Conservation (phyloP, 2,888 invertebrate species). For the Drosophila atripex region DNA sequence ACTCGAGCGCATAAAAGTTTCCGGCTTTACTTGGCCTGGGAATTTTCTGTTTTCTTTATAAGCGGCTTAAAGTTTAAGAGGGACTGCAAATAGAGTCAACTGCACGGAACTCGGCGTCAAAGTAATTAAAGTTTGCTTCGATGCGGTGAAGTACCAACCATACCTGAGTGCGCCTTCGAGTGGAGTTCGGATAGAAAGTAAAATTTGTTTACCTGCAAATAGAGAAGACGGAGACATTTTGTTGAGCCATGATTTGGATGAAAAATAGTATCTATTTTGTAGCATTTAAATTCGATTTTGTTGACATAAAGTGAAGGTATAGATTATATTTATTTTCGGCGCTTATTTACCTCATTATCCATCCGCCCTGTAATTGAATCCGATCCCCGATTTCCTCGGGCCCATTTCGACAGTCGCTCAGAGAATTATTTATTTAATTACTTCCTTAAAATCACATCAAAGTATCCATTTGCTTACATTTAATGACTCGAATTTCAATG, state of each 20-base stretch:
- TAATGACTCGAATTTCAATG: neutral
- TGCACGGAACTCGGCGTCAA: conserved; percentile 60
- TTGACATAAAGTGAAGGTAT: neutral
- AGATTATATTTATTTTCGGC: neutral
- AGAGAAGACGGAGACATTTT: conserved; percentile 18
- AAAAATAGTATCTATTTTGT: neutral
- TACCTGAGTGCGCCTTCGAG: conserved; percentile 23
- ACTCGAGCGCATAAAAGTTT: conserved; percentile 28
- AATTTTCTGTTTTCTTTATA: conserved; percentile 40
- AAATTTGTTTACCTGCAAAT: conserved; percentile 64
- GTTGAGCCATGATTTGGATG: neutral
- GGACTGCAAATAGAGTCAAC: conserved; percentile 55
- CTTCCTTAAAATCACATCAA: neutral
- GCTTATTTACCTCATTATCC: neutral
- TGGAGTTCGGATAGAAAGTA: conserved; percentile 3
- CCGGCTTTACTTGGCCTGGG: conserved; percentile 26
- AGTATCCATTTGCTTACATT: conserved; percentile 6
- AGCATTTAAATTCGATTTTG: too few species aligned
- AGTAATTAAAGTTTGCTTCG: conserved; percentile 67
- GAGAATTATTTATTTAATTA: conserved; percentile 14
- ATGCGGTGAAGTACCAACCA: conserved; percentile 46
- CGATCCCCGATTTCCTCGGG: neutral
- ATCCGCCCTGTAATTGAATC: neutral
- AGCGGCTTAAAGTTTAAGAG: conserved; percentile 60
- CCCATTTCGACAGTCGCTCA: neutral